phyloP scores from a whole-genome alignment of 2,113 vertebrate genomes.

The Leucosticte australis region DNA sequence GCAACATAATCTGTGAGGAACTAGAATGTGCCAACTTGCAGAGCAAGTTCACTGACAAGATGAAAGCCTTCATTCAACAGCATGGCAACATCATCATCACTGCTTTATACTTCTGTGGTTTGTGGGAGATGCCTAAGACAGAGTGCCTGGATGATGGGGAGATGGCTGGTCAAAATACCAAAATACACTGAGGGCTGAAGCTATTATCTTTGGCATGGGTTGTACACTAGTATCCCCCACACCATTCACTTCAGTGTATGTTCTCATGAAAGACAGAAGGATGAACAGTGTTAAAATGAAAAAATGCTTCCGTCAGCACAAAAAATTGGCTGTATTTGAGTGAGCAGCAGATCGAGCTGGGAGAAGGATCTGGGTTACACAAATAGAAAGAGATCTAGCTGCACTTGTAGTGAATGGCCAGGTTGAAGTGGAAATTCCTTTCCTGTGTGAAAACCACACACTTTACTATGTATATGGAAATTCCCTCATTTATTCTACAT shows the following conservation, averaged over 20 bases:
- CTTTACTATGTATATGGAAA: background rate
- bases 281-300: background rate
- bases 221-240: background rate
- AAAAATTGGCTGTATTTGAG: background rate
- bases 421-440: background rate
- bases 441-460: background rate
- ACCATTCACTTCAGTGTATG: background rate
- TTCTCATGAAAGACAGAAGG: background rate
- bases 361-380: background rate
- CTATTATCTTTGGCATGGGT: background rate
- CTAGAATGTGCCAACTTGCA: background rate
- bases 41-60: background rate
- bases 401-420: background rate
- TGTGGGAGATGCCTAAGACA: background rate
- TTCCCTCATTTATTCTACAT: background rate
- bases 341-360: background rate
- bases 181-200: background rate
- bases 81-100: background rate
- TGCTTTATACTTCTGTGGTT: background rate
- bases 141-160: background rate
- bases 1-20: background rate
- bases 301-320: background rate
- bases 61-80: background rate
- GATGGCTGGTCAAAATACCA: background rate
- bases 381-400: background rate